phyloP scores from a whole-genome alignment of 2,113 vertebrate genomes.

The Myotis davidii region DNA sequence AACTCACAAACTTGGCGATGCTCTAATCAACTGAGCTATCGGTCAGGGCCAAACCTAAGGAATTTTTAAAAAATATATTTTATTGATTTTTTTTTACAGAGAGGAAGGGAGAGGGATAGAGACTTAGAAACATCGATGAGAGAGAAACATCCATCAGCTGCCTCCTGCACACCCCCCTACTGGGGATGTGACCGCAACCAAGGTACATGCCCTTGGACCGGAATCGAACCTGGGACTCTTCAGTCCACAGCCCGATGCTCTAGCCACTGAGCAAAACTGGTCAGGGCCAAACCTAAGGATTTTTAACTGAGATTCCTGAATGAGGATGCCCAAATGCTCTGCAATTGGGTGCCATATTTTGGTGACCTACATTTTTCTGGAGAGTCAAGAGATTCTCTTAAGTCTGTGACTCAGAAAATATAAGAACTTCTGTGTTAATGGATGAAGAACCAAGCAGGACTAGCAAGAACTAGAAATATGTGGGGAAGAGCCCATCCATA shows the following conservation, averaged over 20 bases:
- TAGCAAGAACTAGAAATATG: neutral
- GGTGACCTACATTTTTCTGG: neutral
- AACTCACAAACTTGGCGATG: neutral
- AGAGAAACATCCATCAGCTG: too few relatives aligned
- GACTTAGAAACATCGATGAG: too few relatives aligned
- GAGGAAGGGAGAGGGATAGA: too few relatives aligned
- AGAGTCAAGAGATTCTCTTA: neutral
- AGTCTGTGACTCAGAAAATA: neutral
- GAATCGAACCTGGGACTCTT: too few relatives aligned
- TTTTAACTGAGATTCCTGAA: neutral
- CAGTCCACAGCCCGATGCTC: too few relatives aligned
- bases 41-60: neutral
- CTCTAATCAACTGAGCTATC: neutral
- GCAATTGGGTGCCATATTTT: neutral
- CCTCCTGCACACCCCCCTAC: too few relatives aligned
- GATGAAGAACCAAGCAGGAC: neutral
- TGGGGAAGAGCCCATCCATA: neutral
- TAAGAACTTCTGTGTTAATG: neutral
- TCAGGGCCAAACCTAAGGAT: neutral
- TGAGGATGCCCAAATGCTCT: neutral
- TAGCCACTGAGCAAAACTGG: too few relatives aligned
- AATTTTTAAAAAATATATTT: neutral
- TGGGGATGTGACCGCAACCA: too few relatives aligned
- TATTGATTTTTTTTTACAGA: too few relatives aligned
- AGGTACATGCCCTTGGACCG: too few relatives aligned